Conservation (phyloP, 2,797 vertebrate genomes). For the Tachyglossus aculeatus region DNA sequence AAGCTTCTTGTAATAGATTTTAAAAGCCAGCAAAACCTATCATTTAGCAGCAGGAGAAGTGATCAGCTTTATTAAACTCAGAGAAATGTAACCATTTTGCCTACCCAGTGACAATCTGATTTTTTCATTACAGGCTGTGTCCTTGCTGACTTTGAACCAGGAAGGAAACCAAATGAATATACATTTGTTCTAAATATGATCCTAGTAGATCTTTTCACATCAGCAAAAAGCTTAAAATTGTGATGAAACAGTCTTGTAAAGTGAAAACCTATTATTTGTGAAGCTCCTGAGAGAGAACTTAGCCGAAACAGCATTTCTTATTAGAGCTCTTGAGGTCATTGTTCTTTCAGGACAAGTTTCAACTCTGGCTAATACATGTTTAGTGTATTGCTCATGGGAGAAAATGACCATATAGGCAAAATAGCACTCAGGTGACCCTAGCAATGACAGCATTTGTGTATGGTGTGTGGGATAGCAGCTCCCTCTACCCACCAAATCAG, state of each 20-base stretch:
- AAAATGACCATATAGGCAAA: slow-evolving; percentile 36
- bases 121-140: not conserved
- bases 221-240: slow-evolving; percentile 54
- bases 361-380: slow-evolving; percentile 35
- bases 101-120: not conserved
- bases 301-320: slow-evolving; percentile 56
- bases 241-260: slow-evolving; percentile 55
- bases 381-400: slow-evolving; percentile 35
- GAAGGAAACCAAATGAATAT: slow-evolving; percentile 36
- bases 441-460: slow-evolving; percentile 32
- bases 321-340: slow-evolving; percentile 46
- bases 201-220: slow-evolving; percentile 38
- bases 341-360: slow-evolving; percentile 57
- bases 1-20: not conserved
- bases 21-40: not conserved
- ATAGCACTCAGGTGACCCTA: slow-evolving; percentile 12
- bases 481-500: too few relatives aligned
- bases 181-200: slow-evolving; percentile 46
- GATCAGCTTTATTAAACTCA: not conserved
- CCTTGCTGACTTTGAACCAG: slow-evolving; percentile 8
- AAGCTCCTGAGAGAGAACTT: slow-evolving; percentile 57
- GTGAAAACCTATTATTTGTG: slow-evolving; percentile 62
- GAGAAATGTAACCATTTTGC: not conserved
- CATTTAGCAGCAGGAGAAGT: not conserved
- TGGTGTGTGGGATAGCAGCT: too few relatives aligned